Evolutionary conservation across 2,888 invertebrate species (phyloP), one percentile per base, ranked within the genome.

Genomic region (Thera obeliscata): DNA sequence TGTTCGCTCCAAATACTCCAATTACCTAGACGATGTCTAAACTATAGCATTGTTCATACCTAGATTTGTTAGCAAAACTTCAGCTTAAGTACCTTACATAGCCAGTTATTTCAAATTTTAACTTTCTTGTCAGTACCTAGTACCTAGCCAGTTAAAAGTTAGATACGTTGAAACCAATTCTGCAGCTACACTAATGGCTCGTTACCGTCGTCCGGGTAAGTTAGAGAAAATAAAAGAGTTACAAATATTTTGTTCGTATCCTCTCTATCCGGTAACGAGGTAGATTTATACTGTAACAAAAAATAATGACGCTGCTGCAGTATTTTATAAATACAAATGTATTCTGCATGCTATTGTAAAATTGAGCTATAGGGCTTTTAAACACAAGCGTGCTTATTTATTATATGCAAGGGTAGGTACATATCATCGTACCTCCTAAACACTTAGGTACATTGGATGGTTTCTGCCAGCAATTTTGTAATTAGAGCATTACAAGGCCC

Each of bases 141-240:
- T 5, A 9, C 43, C 76, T 71, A 46, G 68, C 74, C 70, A 76
- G 78, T 78, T 80, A 76, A 77, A 78, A 81, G 78, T 81, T 73
- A 81, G 78, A 80, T 73, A 68, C 54, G 50, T 46, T 64, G 11
- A 64, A 70, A 70, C 71, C 67, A 57, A 60, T 71, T 67, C 62
- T 60, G 64, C 50, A 62, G 60, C 67, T 62, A 54, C 69, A 69
- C 63, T 74, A 71, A 73, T 73, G 52, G 65, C 66, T 71, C 61
- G 69, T 71, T 69, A 68, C 61, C 36, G 64, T 67, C 56, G 12
- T 9, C 56, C 62, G 56, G 43, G 49, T 60, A 59, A 69, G 59
- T 64, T 64, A 56, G 63, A 54, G 57, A 58, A 54, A 12, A 60
- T 68, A 70, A 70, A 73, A 66, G 52, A 60, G 57, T 55, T 57